Evolutionary conservation across 30 jellyfish, hydroid and myxozoan genomes (phyloP).

Genomic region (Hydractinia echinata): DNA sequence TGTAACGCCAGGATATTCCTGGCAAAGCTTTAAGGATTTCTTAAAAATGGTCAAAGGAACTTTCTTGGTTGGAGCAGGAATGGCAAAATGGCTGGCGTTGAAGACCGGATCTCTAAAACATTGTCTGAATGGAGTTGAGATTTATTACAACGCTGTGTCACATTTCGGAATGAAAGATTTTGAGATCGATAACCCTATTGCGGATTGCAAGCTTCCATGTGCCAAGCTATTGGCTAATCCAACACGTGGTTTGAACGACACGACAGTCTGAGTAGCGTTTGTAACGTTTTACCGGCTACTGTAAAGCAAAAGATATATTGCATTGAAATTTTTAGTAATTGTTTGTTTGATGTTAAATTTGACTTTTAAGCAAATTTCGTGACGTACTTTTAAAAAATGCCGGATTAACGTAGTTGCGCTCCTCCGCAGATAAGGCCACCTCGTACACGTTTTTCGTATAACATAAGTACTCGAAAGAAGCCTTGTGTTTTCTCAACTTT

Average conservation of each 20-base stretch:
- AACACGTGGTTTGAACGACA: background rate
- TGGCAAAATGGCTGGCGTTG: background rate
- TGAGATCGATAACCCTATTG: background rate
- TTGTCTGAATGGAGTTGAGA: slow-evolving; percentile 2
- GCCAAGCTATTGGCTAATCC: background rate
- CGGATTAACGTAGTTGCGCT: no score
- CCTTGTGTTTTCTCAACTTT: no score
- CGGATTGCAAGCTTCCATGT: background rate
- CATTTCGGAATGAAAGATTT: background rate
- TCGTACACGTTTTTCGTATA: no score
- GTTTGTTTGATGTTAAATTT: no score
- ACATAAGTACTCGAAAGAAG: no score
- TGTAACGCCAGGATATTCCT: background rate
- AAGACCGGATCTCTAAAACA: background rate
- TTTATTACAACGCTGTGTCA: background rate
- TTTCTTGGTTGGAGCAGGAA: background rate
- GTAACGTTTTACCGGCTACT: no score
- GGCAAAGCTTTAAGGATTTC: background rate
- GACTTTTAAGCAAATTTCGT: no score
- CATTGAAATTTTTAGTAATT: no score
- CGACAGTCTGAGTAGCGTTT: background rate
- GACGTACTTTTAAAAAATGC: no score
- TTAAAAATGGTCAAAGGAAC: background rate
- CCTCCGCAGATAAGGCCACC: no score
- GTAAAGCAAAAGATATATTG: no score